phyloP scores from a whole-genome alignment of 1,140 invertebrate species.

The Bicyclus anynana region DNA sequence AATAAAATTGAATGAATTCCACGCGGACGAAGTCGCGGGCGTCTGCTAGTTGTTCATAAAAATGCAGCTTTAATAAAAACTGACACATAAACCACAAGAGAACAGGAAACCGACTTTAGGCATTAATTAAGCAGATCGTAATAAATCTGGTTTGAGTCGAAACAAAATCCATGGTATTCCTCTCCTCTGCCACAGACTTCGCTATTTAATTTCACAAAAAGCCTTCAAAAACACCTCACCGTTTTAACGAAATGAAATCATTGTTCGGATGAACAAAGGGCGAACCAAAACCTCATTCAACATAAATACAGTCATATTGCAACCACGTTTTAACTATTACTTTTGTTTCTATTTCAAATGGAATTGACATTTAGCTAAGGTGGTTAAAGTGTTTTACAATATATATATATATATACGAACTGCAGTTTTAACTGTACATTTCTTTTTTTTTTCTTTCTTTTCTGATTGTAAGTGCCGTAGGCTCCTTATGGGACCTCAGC shows the following conservation, averaged over 20 bases:
- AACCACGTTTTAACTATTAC: not conserved
- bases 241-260: constrained; percentile 3
- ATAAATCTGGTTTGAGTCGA: not conserved
- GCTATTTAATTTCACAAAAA: constrained; percentile 5
- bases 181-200: not conserved
- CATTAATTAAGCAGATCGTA: too few relatives aligned
- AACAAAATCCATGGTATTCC: not conserved
- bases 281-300: not conserved
- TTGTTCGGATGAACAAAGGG: constrained; percentile 1
- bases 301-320: not conserved
- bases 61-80: too few relatives aligned
- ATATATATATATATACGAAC: too few relatives aligned
- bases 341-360: not conserved
- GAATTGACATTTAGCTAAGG: not conserved
- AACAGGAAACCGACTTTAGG: too few relatives aligned
- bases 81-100: too few relatives aligned
- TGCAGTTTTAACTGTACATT: too few relatives aligned
- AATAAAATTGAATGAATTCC: too few relatives aligned
- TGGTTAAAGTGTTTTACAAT: not conserved
- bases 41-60: too few relatives aligned
- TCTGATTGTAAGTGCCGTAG: too few relatives aligned
- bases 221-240: not conserved
- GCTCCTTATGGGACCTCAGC: too few relatives aligned
- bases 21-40: too few relatives aligned
- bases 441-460: too few relatives aligned